Base-by-base conservation (phyloP, 2,113 vertebrate species). In the Noturus placidus region DNA sequence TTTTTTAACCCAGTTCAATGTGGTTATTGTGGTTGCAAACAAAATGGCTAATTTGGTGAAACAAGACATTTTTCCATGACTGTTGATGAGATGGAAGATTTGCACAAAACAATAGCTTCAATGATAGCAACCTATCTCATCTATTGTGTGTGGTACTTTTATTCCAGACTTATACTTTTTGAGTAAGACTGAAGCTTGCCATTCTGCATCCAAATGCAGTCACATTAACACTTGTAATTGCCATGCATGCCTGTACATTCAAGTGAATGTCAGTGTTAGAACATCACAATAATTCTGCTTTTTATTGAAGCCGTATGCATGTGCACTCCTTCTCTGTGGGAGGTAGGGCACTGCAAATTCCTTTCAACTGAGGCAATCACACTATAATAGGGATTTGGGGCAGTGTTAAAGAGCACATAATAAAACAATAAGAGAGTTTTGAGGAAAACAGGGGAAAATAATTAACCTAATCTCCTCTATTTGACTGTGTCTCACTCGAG, bases 351-450 rank as follows among this genome's bases (percentile, higher is more conserved):
- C 63, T 84, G 35, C 38, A 56, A 87, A 88, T 93, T 91, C 69
- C 87, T 93, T 90, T 92, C 78, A 92, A 82, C 89, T 79, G 87
- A 92, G 90, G 89, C 91, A 92, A 93, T 90, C 87, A 90, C 69
- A 69, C 85, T 63, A 93, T 93, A 91, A 93, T 91, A 80, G 87
- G 91, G 89, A 93, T 93, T 93, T 90, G 9, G 85, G 88, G 78
- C 84, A 88, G 83, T 46, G 83, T 91, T 91, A 84, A 89, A 89
- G 78, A 87, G 85, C 81, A 80, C 89, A 92, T 91, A 90, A 91
- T 91, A 91, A 92, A 94, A 93, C 91, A 93, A 92, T 92, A 91
- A 89, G 85, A 88, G 89, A 90, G 61, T 90, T 91, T 92, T 59
- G 85, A 92, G 82, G 89, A 83, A 89, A 78, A 15, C 50, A 14